Evolutionary conservation across 2,113 vertebrate species (phyloP), one percentile per base, ranked within the genome.

Genomic region (Datnioides undecimradiatus): DNA sequence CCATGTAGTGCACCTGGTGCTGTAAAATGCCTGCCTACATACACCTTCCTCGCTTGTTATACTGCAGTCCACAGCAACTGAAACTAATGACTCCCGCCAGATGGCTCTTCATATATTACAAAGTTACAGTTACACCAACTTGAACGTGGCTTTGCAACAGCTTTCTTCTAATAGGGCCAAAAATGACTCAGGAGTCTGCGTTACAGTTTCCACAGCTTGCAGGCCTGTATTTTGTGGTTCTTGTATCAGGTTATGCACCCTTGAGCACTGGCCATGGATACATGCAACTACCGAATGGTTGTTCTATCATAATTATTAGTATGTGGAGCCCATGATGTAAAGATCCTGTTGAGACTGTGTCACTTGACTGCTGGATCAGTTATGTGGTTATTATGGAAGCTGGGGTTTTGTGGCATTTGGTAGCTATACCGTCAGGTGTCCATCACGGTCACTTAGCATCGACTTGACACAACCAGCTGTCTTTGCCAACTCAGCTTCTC

Each of bases 31-130:
- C 46, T 23, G 29, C n/a, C 38, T 46, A 59, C 52, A 55, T 46
- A 59, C 52, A 55, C 21, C 58, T 38, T 41, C 52, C 12, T 12
- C 33, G 33, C 36, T 63, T 64, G 38, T 86, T 57, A 27, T 29
- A 67, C 38, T 13, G 66, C 58, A 66, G 77, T 82, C 33, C 48
- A 57, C 36, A 66, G 52, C 40, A 51, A 66, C 31, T 29, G n/a
- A 33, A 76, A 40, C 54, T 33, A 58, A 75, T 21, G 48, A 65
- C 78, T 73, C 36, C 55, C 51, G n/a, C 36, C 82, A 84, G 79
- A 86, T 85, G 70, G 64, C 65, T 27, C 23, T 52, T 16, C 68
- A 78, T 78, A 85, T 87, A 85, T 74, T 70, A 79, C 73, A 84
- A 85, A 88, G 85, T 74, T 67, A 79, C 70, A 87, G 14, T 68